These are phyloP conservation scores for Chironex yamaguchii DNA, from an alignment of 30 jellyfish, hydroid and myxozoan species.

Conservation along the genomic window DNA sequence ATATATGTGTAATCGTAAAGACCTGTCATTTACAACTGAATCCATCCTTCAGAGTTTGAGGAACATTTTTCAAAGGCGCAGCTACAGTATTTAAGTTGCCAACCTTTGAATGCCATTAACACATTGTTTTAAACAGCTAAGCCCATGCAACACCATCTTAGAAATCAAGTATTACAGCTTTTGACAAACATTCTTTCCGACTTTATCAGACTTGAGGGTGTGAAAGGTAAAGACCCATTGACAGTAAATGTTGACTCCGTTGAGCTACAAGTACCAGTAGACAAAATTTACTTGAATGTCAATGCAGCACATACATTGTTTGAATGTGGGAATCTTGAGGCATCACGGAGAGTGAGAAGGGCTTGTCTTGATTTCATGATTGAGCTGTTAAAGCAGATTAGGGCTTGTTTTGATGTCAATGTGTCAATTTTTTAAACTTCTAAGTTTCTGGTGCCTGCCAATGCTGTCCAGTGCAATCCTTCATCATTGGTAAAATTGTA, in stretches of 20 bases:
- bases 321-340: background rate
- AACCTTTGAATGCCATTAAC: background rate
- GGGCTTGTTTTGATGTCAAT: background rate
- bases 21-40: constrained; percentile 47
- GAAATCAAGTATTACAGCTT: background rate
- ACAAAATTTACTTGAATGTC: background rate
- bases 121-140: background rate
- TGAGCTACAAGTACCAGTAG: background rate
- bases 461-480: constrained; percentile 20
- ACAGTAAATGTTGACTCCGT: background rate
- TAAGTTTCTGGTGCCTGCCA: constrained; percentile 2
- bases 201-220: background rate
- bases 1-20: constrained; percentile 30
- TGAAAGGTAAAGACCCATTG: background rate
- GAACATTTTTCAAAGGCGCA: background rate
- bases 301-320: background rate
- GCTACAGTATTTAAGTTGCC: too few species aligned
- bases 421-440: background rate
- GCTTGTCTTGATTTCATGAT: constrained; percentile 24
- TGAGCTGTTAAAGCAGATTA: background rate
- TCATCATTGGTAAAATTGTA: background rate
- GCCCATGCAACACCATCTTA: background rate
- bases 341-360: background rate
- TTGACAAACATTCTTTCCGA: background rate
- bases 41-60: background rate